Evolutionary conservation across 1,140 invertebrate species (phyloP), one percentile per base, ranked within the genome.

Genomic region (Bombus huntii): DNA sequence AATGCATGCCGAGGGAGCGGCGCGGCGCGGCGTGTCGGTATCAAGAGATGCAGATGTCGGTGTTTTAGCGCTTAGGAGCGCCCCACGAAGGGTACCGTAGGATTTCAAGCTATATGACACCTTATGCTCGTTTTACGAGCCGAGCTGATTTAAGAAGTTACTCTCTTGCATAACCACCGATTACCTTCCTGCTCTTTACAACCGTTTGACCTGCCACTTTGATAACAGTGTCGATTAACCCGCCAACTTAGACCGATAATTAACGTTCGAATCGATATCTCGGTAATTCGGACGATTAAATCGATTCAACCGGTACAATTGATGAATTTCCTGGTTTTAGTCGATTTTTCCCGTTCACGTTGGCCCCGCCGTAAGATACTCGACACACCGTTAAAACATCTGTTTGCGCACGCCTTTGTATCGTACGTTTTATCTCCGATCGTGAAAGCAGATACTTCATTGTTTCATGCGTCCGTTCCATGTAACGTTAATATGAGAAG

Each of bases 41-140:
- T 65, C 25, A 28, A 85, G 53, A 74, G 70, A 87, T 88, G 80
- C 76, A 53, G 47, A 53, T 53, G 47, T 53, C 18, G 47, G 47
- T 53, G 47, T 53, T 53, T 53, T 53, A 53, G 47, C 47, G 47
- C 47, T 53, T 53, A 53, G 47, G 47, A 53, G 47, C 47, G 47
- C 18, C 47, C 47, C 47, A 53, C 47, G 18, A 53, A 53, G 18
- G 47, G 18, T 53, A 53, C 47, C 47, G 47, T 53, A 53, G 47
- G 1, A 53, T 53, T 53, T 53, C 47, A 53, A 53, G 47, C 47
- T 53, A 22, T 53, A 53, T 53, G 47, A 53, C 47, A 53, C 47
- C 47, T 53, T 53, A 53, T 53, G 47, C 18, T 53, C 47, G 47
- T 53, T 53, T 53, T 53, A 53, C 18, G 47, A 53, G 18, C 47